These are phyloP conservation scores for Glaucopsyche alexis DNA, from an alignment of 2,888 invertebrate species.

Conservation along the genomic window DNA sequence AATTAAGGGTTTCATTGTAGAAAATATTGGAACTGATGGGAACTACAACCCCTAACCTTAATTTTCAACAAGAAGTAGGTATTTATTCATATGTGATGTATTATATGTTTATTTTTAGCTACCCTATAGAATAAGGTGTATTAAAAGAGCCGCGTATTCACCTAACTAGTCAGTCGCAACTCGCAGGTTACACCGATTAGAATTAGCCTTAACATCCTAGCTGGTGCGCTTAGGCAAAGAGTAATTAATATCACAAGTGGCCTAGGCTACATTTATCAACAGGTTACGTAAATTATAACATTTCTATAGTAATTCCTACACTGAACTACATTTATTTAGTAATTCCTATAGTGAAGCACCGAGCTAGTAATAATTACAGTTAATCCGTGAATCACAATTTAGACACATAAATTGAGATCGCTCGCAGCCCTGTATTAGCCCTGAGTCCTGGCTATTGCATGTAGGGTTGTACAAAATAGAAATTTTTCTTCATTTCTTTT, in stretches of 20 bases:
- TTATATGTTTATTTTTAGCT: too few species aligned
- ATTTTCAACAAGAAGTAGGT: too few species aligned
- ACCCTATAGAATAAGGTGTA: too few species aligned
- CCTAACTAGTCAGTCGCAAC: too few species aligned
- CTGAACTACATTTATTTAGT: not conserved
- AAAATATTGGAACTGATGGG: too few species aligned
- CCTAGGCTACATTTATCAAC: not conserved
- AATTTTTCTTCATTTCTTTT: not conserved
- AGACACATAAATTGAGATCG: slow-evolving; percentile 44
- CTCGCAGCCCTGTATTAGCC: slow-evolving; percentile 33
- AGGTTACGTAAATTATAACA: not conserved
- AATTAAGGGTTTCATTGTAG: too few species aligned
- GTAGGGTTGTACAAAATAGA: slow-evolving; percentile 28
- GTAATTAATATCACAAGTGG: too few species aligned
- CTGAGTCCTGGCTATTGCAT: slow-evolving; percentile 33
- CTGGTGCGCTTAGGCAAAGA: not conserved
- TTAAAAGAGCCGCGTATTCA: too few species aligned
- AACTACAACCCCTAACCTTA: too few species aligned
- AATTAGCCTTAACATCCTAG: not conserved
- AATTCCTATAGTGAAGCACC: not conserved
- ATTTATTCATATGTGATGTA: too few species aligned
- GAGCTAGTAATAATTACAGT: slow-evolving; percentile 36
- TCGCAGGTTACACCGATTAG: not conserved
- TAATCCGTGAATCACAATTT: slow-evolving; percentile 44
- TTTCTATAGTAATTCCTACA: not conserved